Conservation (phyloP, 2,797 vertebrate species). For the Phataginus tetradactyla region DNA sequence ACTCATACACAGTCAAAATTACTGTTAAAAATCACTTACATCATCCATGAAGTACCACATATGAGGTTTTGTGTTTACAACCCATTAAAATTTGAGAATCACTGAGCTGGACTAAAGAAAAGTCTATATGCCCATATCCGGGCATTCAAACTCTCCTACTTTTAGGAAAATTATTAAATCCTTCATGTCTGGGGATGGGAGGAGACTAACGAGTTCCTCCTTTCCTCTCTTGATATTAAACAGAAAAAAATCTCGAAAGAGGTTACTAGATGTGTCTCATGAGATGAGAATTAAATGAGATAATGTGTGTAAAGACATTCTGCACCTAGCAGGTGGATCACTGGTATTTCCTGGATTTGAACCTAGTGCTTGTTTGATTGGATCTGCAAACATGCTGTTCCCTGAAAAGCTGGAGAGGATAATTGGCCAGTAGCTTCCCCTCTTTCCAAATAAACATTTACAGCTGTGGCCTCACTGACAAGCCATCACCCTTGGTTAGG, state of each 20-base stretch:
- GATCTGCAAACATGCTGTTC: not conserved
- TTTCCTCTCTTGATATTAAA: slow-evolving; percentile 5
- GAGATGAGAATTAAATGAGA: slow-evolving; percentile 9
- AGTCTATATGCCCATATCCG: not conserved
- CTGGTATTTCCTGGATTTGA: not conserved
- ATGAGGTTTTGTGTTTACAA: not conserved
- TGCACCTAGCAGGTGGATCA: not conserved
- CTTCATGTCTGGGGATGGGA: not conserved
- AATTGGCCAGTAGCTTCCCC: not conserved
- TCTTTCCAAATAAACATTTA: not conserved
- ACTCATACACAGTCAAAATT: not conserved
- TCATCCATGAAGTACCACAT: not conserved
- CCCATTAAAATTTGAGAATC: not conserved
- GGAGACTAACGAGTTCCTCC: not conserved
- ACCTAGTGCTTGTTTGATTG: not conserved
- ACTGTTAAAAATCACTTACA: slow-evolving; percentile 6
- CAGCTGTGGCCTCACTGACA: not conserved
- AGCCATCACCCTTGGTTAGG: not conserved
- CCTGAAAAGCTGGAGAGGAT: not conserved
- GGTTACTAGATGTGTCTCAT: not conserved
- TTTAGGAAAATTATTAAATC: slow-evolving; percentile 8
- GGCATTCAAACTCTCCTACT: not conserved
- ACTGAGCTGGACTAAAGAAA: not conserved
- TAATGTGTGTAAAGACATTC: not conserved
- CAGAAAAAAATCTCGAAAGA: not conserved